Evolutionary conservation across 2,113 vertebrate species (phyloP), one percentile per base, ranked within the genome.

Genomic region (Sclerurus mexicanus): DNA sequence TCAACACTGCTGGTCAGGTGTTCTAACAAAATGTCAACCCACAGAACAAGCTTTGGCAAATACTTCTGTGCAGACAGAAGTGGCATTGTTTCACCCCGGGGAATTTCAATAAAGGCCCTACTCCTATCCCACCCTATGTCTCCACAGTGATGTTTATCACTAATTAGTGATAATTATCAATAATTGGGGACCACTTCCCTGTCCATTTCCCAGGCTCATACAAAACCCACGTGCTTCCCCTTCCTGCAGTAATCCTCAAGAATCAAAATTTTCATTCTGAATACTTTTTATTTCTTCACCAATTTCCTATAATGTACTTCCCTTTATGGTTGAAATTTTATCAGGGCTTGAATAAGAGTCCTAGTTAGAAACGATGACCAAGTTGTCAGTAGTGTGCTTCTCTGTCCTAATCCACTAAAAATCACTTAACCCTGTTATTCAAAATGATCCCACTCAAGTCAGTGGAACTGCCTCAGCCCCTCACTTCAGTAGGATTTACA

Each of bases 1-100:
- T 92, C 17, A 69, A 31, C 28, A 40, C 0, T 76, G 27, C 7
- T 72, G 47, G 6, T 7, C 1, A 2, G 2, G 6, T 44, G 17
- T 56, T 88, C 44, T n/a, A 88, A 40, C 18, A 72, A 64, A 85
- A 2, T 13, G 75, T 4, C 30, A 64, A 24, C 5, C 44, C 15
- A 31, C 76, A 68, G 44, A 27, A 22, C 47, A 55, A 82, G 67
- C 39, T 72, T 16, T 63, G 35, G 23, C 24, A 79, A 82, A 16
- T 39, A 25, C 9, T 74, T 71, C 49, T 74, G 6, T 37, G 25
- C 40, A 58, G 46, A 30, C 22, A 79, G 21, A 66, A 50, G 6
- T 9, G 3, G 20, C 25, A 16, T 39, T 63, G 21, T 39, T 87
- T 68, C 49, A 78, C 40, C 9, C 33, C 11, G 31, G 17, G 8